Conservation (phyloP, 2,888 invertebrate genomes). For the Agrochola circellaris region DNA sequence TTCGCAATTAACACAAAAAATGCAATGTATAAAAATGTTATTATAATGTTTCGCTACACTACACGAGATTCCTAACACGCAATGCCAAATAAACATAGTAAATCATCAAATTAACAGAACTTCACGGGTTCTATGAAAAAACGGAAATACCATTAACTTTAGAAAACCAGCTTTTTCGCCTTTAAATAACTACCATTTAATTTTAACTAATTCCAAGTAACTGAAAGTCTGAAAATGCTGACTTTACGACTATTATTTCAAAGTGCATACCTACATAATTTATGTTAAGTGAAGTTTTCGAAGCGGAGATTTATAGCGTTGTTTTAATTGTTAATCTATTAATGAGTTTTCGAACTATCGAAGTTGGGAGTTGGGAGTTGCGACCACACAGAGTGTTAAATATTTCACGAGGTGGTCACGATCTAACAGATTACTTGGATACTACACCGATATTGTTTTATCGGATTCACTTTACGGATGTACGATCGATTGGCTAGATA, state of each 20-base stretch:
- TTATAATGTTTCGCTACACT: slow-evolving; percentile 58
- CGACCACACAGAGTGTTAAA: slow-evolving; percentile 74
- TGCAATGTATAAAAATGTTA: slow-evolving; percentile 27
- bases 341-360: slow-evolving; percentile 63
- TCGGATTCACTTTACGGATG: slow-evolving; percentile 67
- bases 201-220: slow-evolving; percentile 44
- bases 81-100: slow-evolving; percentile 39
- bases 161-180: slow-evolving; percentile 29
- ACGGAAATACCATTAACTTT: slow-evolving; percentile 39
- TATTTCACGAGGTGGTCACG: slow-evolving; percentile 75
- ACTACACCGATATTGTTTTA: slow-evolving; percentile 72
- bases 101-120: slow-evolving; percentile 42
- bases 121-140: slow-evolving; percentile 43
- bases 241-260: slow-evolving; percentile 41
- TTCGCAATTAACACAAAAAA: slow-evolving; percentile 38
- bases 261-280: slow-evolving; percentile 56
- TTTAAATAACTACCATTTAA: slow-evolving; percentile 38
- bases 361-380: slow-evolving; percentile 32
- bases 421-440: slow-evolving; percentile 67
- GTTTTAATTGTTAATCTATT: slow-evolving; percentile 64
- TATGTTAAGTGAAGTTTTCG: slow-evolving; percentile 55
- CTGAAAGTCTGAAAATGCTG: slow-evolving; percentile 33
- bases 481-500: slow-evolving; percentile 64
- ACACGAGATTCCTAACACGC: slow-evolving; percentile 47
- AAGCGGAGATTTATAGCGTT: slow-evolving; percentile 58